A percentile compares a stretch with the other conserved stretches of the same genome.
Conservation (phyloP, 2,888 invertebrate species). For the Diarsia rubi region DNA sequence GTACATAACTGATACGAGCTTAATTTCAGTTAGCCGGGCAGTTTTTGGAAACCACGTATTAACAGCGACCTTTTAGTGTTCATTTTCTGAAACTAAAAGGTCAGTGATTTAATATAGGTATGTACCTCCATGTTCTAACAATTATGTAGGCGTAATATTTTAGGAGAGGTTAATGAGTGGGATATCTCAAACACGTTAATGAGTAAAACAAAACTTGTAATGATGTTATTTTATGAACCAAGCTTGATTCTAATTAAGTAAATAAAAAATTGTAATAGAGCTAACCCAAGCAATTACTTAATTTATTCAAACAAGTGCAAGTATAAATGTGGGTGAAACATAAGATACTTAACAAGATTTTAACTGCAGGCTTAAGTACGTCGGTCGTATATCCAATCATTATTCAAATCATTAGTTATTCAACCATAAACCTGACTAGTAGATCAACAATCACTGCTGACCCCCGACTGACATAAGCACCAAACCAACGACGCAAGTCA, state of each 20-base stretch:
- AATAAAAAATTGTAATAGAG: not conserved
- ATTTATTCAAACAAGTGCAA: not conserved
- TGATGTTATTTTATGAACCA: not conserved
- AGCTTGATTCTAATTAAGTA: not conserved
- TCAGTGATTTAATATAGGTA: not conserved
- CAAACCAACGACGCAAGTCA: not conserved
- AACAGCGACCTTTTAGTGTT: slow-evolving; percentile 6
- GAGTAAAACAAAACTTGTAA: not conserved
- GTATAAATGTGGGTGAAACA: not conserved
- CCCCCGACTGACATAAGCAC: not conserved
- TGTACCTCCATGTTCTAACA: not conserved
- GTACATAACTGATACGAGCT: slow-evolving; percentile 21
- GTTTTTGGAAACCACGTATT: slow-evolving; percentile 10
- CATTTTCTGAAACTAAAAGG: slow-evolving; percentile 17
- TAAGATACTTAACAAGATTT: not conserved
- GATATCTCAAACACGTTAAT: not conserved
- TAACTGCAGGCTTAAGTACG: not conserved
- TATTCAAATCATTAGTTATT: not conserved
- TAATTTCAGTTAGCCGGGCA: slow-evolving; percentile 8
- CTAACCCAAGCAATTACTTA: not conserved
- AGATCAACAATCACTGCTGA: not conserved
- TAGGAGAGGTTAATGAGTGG: not conserved
- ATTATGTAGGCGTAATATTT: not conserved
- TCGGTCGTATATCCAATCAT: not conserved
- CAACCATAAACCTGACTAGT: not conserved